Evolutionary conservation across 35 echinoderm and acorn worm species (phyloP), one percentile per base, ranked within the genome.

Genomic region (Acanthaster planci): DNA sequence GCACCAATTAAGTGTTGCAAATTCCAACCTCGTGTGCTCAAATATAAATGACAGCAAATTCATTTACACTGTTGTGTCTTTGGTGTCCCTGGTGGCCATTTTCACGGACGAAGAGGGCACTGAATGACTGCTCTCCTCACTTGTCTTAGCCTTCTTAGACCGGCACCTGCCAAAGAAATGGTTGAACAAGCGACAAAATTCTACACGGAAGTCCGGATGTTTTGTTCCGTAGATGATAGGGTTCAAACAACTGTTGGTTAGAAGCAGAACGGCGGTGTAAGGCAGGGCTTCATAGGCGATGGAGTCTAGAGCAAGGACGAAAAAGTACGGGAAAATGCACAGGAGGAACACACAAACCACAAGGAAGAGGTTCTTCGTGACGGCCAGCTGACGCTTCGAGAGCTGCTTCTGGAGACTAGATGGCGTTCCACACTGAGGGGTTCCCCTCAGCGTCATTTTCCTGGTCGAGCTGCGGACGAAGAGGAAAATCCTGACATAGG

Each of bases 171-270:
- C n/a, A n/a, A n/a, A n/a, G n/a, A n/a, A n/a, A n/a, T n/a, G n/a
- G n/a, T n/a, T n/a, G n/a, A n/a, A n/a, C n/a, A n/a, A n/a, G n/a
- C n/a, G n/a, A n/a, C n/a, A n/a, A n/a, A n/a, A n/a, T n/a, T n/a
- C n/a, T n/a, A n/a, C n/a, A n/a, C n/a, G n/a, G 37, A 88, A 88
- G 29, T 88, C 76, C 16, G 86, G 86, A 80, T 88, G 86, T 77
- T 88, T 88, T 12, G 77, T 80, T 54, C 86, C 55, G 56, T 88
- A 88, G 72, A 88, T 88, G 56, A 88, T n/a, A 18, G 86, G 86
- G 51, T 88, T 88, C 2, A 88, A 50, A 17, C 40, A 79, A 55
- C 60, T 50, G 31, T 78, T 88, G 26, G 51, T 47, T 37, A 88
- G 36, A n/a, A 88, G 86, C 27, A 79, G 55, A 15, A 88, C 86